These are phyloP conservation scores for Cosmia pyralina DNA, from an alignment of 2,888 invertebrate genomes.

Conservation along the genomic window DNA sequence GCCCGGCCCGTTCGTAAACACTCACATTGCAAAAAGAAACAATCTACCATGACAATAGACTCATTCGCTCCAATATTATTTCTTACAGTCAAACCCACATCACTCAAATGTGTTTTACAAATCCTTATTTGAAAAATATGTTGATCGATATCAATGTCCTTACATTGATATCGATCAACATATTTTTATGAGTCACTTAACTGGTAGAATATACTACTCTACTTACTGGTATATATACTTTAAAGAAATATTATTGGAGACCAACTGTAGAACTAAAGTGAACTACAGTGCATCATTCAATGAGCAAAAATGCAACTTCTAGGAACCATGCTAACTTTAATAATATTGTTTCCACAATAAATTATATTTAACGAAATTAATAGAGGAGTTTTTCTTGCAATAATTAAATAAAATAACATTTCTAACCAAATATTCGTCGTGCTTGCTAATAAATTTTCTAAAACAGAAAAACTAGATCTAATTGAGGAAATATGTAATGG, in stretches of 20 bases:
- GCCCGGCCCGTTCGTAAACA: conserved; percentile 85
- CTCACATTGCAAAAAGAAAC: conserved; percentile 89
- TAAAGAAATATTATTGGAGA: conserved; percentile 88
- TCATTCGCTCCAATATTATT: conserved; percentile 88
- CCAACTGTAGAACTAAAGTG: conserved; percentile 66
- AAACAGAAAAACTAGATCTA: conserved; percentile 73
- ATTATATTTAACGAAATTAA: conserved; percentile 41
- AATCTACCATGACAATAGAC: conserved; percentile 91
- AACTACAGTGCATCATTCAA: conserved; percentile 69
- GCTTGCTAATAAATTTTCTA: conserved; percentile 60
- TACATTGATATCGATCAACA: not conserved
- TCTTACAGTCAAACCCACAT: conserved; percentile 66
- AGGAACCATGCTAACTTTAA: conserved; percentile 64
- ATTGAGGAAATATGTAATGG: conserved; percentile 78
- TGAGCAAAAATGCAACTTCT: conserved; percentile 55
- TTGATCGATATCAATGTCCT: too few species aligned
- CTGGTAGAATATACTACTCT: conserved; percentile 4
- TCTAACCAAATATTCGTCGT: conserved; percentile 60
- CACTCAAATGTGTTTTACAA: conserved; percentile 23
- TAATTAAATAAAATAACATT: conserved; percentile 53
- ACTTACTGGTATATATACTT: too few species aligned
- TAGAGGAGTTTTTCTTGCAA: conserved; percentile 33
- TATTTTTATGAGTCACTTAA: not conserved
- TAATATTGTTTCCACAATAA: conserved; percentile 37
- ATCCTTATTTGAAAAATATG: too few species aligned